Conservation (phyloP, 1,140 invertebrate genomes). For the Agrilus planipennis region DNA sequence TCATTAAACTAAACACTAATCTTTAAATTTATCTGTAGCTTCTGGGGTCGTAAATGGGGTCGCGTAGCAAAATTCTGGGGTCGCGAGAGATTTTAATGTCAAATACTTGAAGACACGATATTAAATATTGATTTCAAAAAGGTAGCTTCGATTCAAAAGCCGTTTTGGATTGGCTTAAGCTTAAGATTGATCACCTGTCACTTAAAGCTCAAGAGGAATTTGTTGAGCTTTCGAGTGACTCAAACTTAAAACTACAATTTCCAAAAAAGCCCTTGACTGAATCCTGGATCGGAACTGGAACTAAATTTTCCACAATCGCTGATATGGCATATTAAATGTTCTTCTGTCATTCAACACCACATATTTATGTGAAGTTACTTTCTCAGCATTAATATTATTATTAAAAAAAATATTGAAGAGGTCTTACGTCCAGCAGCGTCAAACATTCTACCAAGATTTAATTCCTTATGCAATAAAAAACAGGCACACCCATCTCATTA, state of each 20-base stretch:
- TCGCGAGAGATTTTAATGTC: too few species aligned
- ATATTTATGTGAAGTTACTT: slow-evolving; percentile 19
- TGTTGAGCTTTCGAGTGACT: slow-evolving; percentile 15
- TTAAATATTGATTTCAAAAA: slow-evolving; percentile 8
- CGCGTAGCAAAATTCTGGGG: too few species aligned
- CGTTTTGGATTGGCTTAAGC: slow-evolving; percentile 6
- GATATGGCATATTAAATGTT: slow-evolving; percentile 8
- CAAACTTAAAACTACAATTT: slow-evolving; percentile 13
- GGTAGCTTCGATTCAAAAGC: slow-evolving; percentile 5
- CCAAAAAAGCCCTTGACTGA: slow-evolving; percentile 8
- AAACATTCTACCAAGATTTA: slow-evolving; percentile 15
- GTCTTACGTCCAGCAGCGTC: slow-evolving; percentile 12
- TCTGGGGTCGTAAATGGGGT: too few species aligned
- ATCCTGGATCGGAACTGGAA: slow-evolving; percentile 10
- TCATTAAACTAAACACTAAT: too few species aligned
- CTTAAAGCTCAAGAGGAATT: slow-evolving; percentile 12
- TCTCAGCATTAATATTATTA: slow-evolving; percentile 18
- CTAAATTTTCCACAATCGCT: too few species aligned
- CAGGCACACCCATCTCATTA: slow-evolving; percentile 9
- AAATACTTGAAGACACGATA: too few species aligned
- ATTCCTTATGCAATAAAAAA: slow-evolving; percentile 15
- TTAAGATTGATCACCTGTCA: slow-evolving; percentile 4
- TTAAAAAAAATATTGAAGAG: slow-evolving; percentile 12
- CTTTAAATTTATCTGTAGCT: too few species aligned
- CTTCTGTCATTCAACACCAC: slow-evolving; percentile 16